phyloP scores from a whole-genome alignment of 2,113 vertebrate genomes.

The Parus major region DNA sequence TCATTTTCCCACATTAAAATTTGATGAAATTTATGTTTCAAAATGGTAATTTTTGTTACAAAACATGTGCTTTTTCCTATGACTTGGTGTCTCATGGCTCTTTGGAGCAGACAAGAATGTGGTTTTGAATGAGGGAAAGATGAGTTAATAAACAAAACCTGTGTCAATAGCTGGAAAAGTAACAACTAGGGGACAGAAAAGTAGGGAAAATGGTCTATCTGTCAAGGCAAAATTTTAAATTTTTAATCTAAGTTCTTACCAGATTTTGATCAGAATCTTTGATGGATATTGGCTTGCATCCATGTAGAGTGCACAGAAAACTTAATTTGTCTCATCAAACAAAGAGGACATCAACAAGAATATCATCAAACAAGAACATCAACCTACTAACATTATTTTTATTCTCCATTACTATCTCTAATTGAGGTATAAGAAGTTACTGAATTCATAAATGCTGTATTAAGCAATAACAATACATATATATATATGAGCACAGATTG shows the following conservation, averaged over 20 bases:
- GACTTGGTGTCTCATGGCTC: neutral
- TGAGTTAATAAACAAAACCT: neutral
- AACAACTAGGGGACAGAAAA: rapidly evolving
- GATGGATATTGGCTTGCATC: rapidly evolving
- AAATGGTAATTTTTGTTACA: neutral
- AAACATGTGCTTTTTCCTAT: neutral
- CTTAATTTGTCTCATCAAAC: neutral
- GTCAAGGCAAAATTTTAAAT: neutral
- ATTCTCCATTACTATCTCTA: neutral
- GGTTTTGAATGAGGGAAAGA: neutral
- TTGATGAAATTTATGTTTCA: neutral
- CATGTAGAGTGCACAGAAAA: neutral
- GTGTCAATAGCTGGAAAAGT: neutral
- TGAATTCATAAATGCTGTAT: neutral
- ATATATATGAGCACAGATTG: neutral
- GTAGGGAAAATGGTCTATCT: neutral
- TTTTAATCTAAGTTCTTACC: neutral
- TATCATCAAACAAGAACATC: neutral
- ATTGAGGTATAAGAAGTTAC: neutral
- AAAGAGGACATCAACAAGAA: neutral
- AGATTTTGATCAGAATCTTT: neutral
- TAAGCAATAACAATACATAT: neutral
- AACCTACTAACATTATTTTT: neutral
- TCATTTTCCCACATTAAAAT: neutral
- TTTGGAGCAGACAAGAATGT: neutral